These are phyloP conservation scores for Syngnathus scovelli DNA, from an alignment of 2,113 vertebrate genomes.

Conservation along the genomic window DNA sequence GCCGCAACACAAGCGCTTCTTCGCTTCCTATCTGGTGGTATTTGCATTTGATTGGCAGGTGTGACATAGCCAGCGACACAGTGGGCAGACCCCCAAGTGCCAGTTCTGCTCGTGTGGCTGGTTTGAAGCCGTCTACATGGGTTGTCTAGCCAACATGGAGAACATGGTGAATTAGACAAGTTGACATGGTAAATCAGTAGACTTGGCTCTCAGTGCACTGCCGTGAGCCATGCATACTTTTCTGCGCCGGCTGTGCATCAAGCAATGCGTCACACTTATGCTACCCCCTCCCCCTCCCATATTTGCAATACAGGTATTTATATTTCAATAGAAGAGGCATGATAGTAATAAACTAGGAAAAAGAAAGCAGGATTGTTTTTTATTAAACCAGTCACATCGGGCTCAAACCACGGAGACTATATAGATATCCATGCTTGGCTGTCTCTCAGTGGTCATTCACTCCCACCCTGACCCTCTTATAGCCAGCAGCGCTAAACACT, in stretches of 20 bases:
- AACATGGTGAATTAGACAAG: constrained; percentile 70
- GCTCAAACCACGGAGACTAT: constrained; percentile 23
- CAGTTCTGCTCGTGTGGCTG: constrained; percentile 54
- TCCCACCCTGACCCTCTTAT: constrained; percentile 52
- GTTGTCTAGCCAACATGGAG: constrained; percentile 66
- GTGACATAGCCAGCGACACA: constrained; percentile 65
- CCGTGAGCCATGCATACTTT: constrained; percentile 56
- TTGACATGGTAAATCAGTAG: constrained; percentile 68
- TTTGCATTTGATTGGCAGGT: constrained; percentile 65
- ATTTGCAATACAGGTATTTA: constrained; percentile 6
- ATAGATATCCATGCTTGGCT: constrained; percentile 28
- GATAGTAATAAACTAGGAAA: constrained; percentile 1
- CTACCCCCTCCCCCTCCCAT: constrained; percentile 9
- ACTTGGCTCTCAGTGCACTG: constrained; percentile 49
- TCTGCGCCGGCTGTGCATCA: constrained; percentile 40
- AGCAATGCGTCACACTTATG: constrained; percentile 45
- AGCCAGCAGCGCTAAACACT: constrained; percentile 63
- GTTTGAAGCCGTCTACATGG: constrained; percentile 64
- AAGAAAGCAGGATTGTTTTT: constrained; percentile 40
- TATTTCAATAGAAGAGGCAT: constrained; percentile 13
- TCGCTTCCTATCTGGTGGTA: constrained; percentile 45
- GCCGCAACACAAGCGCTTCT: constrained; percentile 31
- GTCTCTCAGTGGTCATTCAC: constrained; percentile 36
- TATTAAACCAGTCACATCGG: constrained; percentile 34
- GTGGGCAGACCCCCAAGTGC: constrained; percentile 63